A percentile compares a stretch with the other conserved stretches of the same genome.
Evolutionary conservation across 2,888 invertebrate species (phyloP).

Genomic region (Lottia scabra): DNA sequence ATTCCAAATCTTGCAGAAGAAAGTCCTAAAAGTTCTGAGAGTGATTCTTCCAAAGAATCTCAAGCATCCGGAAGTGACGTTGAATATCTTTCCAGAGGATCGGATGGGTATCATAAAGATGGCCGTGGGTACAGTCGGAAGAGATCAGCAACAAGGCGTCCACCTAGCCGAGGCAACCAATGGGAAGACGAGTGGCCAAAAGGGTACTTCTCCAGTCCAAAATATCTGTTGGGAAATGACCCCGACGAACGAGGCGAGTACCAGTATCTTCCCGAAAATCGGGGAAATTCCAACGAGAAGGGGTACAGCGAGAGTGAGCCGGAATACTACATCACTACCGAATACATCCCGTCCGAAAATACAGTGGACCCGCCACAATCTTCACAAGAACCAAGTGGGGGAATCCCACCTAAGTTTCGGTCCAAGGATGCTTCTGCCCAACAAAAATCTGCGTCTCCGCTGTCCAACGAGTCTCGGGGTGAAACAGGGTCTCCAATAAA

Average conservation of each 20-base stretch:
- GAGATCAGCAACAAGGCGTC: background rate
- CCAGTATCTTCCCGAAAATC: background rate
- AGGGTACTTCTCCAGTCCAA: too few species aligned
- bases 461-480: background rate
- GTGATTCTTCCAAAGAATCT: background rate
- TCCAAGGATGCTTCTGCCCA: background rate
- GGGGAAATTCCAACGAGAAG: background rate
- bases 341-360: background rate
- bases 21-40: background rate
- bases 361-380: background rate
- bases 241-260: background rate
- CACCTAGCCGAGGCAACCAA: background rate
- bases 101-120: background rate
- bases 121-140: background rate
- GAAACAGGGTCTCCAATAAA: background rate
- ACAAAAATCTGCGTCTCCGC: background rate
- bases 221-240: background rate
- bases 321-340: background rate
- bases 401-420: background rate
- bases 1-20: too few species aligned
- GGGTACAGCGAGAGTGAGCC: background rate
- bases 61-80: background rate
- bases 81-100: background rate
- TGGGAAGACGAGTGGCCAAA: background rate
- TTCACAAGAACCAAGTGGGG: background rate